Base-by-base conservation (phyloP, 2,888 invertebrate genomes). In the Rutpela maculata region DNA sequence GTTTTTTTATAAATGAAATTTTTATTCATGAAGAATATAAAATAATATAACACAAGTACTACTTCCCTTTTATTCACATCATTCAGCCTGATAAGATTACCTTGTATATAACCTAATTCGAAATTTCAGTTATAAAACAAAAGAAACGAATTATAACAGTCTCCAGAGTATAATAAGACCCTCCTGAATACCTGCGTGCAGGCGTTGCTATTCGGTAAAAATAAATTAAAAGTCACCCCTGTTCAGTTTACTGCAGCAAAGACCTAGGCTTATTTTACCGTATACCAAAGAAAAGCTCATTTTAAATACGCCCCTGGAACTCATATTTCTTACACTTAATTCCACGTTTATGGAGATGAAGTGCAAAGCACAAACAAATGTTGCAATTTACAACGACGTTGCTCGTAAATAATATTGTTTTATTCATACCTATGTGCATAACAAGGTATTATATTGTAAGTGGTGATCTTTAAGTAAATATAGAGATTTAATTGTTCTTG, bases 221-320 rank as follows among this genome's bases (percentile, higher is more conserved):
- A 85, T 85, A 85, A 87, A 86, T 87, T 86, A 86, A 86, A 86
- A 85, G 84, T 84, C 83, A 81, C 84, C 82, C 84, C 81, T 79
- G 75, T 59, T 71, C 71, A 43, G 55, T 71, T 75, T 73, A 76
- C 70, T 75, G 75, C 75, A 66, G 70, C 75, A 70, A 55, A 60
- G 73, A 72, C 71, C 31, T n/a, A 17, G n/a, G 43, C 71, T 63
- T 72, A 65, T 72, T 55, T 63, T 35, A 65, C 43, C 43, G 56
- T 57, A 56, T 38, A 59, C 63, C 63, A 57, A 74, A 75, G 79
- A 66, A 79, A 80, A 76, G 74, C 78, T 73, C 80, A 75, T 72
- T 81, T 83, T 75, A 81, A 84, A 84, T 80, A 80, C 83, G 83
- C 80, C 82, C 83, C 81, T 82, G 78, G 78, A 83, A 82, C 81